Conservation (phyloP, 2,113 vertebrate species). For the Mormyrus lacerda region DNA sequence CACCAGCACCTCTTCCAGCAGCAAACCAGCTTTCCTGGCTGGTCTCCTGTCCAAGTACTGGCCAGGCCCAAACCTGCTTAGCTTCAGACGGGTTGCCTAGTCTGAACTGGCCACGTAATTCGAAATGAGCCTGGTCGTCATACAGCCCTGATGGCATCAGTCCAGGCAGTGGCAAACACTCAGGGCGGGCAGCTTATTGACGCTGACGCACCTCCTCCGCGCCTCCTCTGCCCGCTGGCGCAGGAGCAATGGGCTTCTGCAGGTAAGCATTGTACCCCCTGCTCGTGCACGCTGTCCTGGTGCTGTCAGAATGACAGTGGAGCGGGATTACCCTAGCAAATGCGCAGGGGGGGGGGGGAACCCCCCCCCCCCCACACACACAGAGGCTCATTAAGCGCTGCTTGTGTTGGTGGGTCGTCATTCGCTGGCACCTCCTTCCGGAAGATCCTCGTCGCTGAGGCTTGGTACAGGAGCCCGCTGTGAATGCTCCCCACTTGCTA, state of each 20-base stretch:
- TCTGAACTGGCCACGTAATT: not conserved
- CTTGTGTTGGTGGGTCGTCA: conserved; percentile 17
- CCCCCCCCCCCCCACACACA: not conserved
- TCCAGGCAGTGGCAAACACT: not conserved
- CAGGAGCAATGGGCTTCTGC: not conserved
- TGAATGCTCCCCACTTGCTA: not conserved
- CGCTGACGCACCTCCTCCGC: too few species aligned
- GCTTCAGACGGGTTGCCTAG: not conserved
- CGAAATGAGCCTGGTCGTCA: not conserved
- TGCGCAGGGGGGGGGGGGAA: not conserved
- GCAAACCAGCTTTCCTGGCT: not conserved
- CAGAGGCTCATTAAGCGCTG: conserved; percentile 31
- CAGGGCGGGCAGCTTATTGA: not conserved
- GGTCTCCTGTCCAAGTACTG: not conserved
- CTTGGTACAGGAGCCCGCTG: not conserved
- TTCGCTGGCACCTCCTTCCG: not conserved
- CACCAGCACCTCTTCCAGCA: not conserved
- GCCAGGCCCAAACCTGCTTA: not conserved
- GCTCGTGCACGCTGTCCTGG: not conserved
- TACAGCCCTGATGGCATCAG: not conserved
- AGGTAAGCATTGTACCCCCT: too few species aligned
- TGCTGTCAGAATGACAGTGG: not conserved
- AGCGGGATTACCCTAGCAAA: not conserved
- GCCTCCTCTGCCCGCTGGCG: not conserved
- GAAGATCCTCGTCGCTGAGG: not conserved